Evolutionary conservation across 2,113 vertebrate species (phyloP).

Genomic region (Mandrillus leucophaeus): DNA sequence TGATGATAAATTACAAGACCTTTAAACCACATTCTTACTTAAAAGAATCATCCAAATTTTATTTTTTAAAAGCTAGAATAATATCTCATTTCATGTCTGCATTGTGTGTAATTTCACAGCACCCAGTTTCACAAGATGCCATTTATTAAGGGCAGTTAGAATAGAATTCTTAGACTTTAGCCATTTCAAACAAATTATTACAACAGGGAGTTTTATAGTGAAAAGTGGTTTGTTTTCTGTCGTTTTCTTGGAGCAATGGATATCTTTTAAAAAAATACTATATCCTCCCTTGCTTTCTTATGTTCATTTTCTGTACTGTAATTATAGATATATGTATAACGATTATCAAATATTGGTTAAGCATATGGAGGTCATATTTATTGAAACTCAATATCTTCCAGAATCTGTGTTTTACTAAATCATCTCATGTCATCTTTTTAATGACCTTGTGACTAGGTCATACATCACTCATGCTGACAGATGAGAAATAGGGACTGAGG

Average conservation of each 20-base stretch:
- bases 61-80: not conserved
- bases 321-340: not conserved
- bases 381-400: not conserved
- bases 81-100: not conserved
- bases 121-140: not conserved
- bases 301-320: not conserved
- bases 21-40: not conserved
- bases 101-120: not conserved
- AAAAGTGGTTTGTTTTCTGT: not conserved
- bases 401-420: not conserved
- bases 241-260: not conserved
- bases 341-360: not conserved
- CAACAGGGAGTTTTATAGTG: not conserved
- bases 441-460: not conserved
- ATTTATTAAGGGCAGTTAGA: not conserved
- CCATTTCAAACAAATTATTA: not conserved
- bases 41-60: not conserved
- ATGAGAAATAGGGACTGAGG: not conserved
- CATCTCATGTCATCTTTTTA: not conserved
- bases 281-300: not conserved
- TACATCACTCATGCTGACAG: not conserved
- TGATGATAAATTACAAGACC: not conserved
- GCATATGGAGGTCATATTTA: not conserved
- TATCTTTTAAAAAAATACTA: not conserved
- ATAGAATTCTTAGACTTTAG: not conserved